Evolutionary conservation across 2,888 invertebrate genomes (phyloP).

Genomic region (Melieria picta): DNA sequence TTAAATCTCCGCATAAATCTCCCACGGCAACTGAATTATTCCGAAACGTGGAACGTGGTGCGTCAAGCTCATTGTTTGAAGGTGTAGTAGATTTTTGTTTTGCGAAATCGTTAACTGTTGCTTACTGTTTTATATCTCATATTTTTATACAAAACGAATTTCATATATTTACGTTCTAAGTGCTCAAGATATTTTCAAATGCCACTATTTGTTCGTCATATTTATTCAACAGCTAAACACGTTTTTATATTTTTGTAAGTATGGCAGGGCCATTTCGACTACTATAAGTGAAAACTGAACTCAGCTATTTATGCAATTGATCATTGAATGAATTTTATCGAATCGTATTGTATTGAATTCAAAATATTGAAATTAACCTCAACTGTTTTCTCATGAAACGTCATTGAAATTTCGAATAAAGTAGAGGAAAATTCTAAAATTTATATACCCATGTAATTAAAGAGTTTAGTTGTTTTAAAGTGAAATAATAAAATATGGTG

Average conservation of each 20-base stretch:
- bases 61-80: no score
- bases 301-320: not conserved
- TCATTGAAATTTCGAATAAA: not conserved
- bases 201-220: no score
- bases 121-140: not conserved
- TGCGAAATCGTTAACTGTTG: not conserved
- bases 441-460: not conserved
- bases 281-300: not conserved
- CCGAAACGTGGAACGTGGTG: no score
- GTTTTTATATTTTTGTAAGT: constrained; percentile 41
- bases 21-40: no score
- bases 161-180: no score
- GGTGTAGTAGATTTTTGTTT: no score
- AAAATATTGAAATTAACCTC: not conserved
- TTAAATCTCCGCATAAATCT: no score
- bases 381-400: not conserved
- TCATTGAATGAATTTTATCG: not conserved
- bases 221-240: not conserved
- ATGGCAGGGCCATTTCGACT: constrained; percentile 43
- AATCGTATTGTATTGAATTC: not conserved
- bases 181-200: no score
- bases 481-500: not conserved
- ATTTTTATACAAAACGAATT: not conserved
- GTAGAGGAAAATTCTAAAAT: not conserved
- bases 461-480: not conserved